phyloP scores from a whole-genome alignment of 2,113 vertebrate genomes.

The Tyrannus savana region DNA sequence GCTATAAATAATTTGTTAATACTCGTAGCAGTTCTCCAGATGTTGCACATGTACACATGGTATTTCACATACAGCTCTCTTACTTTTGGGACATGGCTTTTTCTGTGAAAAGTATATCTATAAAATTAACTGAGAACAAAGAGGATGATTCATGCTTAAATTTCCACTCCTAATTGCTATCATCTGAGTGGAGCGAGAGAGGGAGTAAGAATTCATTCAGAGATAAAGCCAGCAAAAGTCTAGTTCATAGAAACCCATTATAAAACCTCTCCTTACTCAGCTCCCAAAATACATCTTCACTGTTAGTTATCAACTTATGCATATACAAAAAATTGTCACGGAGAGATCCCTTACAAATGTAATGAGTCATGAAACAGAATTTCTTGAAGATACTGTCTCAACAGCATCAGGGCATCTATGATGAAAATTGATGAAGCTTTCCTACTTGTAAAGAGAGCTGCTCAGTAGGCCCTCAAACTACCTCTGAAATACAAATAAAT shows the following conservation, averaged over 20 bases:
- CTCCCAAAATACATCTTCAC: not conserved
- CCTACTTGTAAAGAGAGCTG: accelerated
- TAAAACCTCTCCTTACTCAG: not conserved
- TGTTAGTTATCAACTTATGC: not conserved
- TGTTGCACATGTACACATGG: not conserved
- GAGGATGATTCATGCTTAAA: not conserved
- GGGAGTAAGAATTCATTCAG: not conserved
- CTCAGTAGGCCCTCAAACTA: not conserved
- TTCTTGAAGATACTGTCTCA: not conserved
- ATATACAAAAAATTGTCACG: not conserved
- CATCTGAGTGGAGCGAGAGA: not conserved
- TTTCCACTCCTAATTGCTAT: not conserved
- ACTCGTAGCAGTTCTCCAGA: not conserved
- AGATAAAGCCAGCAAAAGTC: not conserved
- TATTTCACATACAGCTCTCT: not conserved
- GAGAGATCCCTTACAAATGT: not conserved
- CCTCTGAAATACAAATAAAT: not conserved
- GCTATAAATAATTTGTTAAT: not conserved
- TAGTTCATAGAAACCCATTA: not conserved
- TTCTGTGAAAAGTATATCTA: not conserved
- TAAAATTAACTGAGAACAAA: not conserved
- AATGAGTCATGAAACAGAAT: not conserved
- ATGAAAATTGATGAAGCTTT: not conserved
- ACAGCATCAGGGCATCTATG: not conserved
- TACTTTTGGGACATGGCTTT: not conserved